Conservation (phyloP, 2,888 invertebrate genomes). For the Drosophila fulvimacula region DNA sequence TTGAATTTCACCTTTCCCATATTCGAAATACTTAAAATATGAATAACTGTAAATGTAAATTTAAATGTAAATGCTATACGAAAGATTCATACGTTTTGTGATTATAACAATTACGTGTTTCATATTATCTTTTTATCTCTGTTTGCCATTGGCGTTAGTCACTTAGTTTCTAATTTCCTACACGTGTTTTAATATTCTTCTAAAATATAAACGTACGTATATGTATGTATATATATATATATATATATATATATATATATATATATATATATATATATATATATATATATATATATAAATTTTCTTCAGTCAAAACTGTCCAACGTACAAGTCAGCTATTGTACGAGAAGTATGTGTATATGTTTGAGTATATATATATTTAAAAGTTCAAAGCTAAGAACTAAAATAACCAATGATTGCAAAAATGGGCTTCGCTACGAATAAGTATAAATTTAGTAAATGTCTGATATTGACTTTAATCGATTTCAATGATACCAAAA, state of each 20-base stretch:
- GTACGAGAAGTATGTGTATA: constrained; percentile 35
- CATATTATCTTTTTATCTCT: constrained; percentile 9
- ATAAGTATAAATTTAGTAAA: too few relatives aligned
- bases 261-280: constrained; percentile 4
- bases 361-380: constrained; percentile 1
- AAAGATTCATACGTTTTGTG: constrained; percentile 38
- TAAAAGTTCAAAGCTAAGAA: background rate
- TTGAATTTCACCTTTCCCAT: constrained; percentile 77
- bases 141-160: constrained; percentile 30
- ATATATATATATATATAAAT: constrained; percentile 12
- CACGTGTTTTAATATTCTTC: constrained; percentile 19
- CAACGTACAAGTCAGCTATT: constrained; percentile 41
- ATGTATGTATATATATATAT: constrained; percentile 27
- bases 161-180: constrained; percentile 57
- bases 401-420: background rate
- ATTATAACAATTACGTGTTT: constrained; percentile 21
- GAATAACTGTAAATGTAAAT: constrained; percentile 29
- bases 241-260: constrained; percentile 22
- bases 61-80: constrained; percentile 43
- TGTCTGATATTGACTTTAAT: background rate
- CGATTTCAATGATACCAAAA: background rate
- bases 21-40: constrained; percentile 72
- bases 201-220: constrained; percentile 43
- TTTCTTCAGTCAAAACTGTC: constrained; percentile 28
- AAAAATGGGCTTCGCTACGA: background rate